Percentiles rank a stretch among this genome's conserved stretches.
Evolutionary conservation across 2,113 vertebrate species (phyloP).

Genomic region (Cavia aperea): DNA sequence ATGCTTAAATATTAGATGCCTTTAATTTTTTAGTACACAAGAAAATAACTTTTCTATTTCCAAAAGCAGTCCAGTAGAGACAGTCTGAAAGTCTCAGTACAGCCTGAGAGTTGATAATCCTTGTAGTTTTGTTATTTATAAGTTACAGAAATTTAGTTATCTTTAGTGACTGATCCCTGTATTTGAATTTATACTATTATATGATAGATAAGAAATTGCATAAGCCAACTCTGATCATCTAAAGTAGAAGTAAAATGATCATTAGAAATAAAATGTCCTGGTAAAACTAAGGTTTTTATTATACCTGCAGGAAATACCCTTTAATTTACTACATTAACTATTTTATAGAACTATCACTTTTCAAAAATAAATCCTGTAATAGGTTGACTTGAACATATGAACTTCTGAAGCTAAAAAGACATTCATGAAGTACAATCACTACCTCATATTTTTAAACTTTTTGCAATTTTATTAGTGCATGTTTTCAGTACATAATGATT

Average conservation of each 20-base stretch:
- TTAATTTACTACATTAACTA: conserved; percentile 72
- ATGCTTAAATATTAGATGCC: background rate
- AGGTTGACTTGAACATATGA: conserved; percentile 46
- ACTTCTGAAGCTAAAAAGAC: conserved; percentile 62
- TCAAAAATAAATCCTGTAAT: conserved; percentile 42
- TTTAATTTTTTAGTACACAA: background rate
- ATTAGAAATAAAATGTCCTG: conserved; percentile 8
- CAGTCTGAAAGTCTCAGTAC: background rate
- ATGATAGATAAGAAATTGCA: conserved; percentile 68
- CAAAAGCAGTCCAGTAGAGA: background rate
- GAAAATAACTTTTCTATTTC: conserved; percentile 18
- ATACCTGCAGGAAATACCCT: conserved; percentile 60
- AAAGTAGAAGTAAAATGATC: background rate
- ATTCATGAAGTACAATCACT: conserved; percentile 53
- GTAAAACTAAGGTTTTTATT: conserved; percentile 47
- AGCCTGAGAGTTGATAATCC: conserved; percentile 10
- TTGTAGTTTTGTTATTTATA: background rate
- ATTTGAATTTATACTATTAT: conserved; percentile 42
- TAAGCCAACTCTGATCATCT: conserved; percentile 2
- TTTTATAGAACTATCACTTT: conserved; percentile 48
- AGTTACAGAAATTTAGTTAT: conserved; percentile 26
- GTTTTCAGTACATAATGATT: background rate
- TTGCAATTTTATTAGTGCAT: background rate
- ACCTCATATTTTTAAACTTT: conserved; percentile 12
- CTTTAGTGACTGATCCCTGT: background rate